Evolutionary conservation across 2,888 invertebrate species (phyloP).

Genomic region (Cactoblastis cactorum): DNA sequence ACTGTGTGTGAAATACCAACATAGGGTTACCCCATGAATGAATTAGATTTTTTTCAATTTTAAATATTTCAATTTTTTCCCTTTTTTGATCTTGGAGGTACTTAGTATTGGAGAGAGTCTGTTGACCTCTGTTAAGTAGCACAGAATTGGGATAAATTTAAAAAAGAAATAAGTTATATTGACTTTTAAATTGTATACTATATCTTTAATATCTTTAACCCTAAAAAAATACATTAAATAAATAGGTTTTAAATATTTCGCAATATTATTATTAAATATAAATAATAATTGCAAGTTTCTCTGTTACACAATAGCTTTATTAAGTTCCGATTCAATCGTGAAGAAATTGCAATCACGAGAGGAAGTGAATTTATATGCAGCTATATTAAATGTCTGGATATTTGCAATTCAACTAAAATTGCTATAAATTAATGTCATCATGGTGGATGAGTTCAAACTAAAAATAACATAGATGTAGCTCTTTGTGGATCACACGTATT

Average conservation of each 20-base stretch:
- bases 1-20: conserved; percentile 61
- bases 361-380: neutral
- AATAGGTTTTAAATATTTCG: no score
- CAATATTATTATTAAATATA: no score
- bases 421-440: neutral
- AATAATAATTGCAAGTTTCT: neutral
- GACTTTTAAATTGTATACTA: no score
- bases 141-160: no score
- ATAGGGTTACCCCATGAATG: conserved; percentile 22
- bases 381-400: neutral
- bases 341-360: neutral
- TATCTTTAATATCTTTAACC: no score
- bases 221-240: no score
- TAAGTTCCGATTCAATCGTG: neutral
- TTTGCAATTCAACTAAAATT: conserved; percentile 3
- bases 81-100: no score
- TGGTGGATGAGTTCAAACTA: neutral
- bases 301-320: neutral
- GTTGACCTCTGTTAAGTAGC: no score
- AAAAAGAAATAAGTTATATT: no score
- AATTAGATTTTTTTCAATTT: neutral
- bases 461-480: neutral
- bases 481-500: no score
- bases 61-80: no score
- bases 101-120: no score